These are phyloP conservation scores for Epicauta chinensis DNA, from an alignment of 1,140 invertebrate species.

Conservation along the genomic window DNA sequence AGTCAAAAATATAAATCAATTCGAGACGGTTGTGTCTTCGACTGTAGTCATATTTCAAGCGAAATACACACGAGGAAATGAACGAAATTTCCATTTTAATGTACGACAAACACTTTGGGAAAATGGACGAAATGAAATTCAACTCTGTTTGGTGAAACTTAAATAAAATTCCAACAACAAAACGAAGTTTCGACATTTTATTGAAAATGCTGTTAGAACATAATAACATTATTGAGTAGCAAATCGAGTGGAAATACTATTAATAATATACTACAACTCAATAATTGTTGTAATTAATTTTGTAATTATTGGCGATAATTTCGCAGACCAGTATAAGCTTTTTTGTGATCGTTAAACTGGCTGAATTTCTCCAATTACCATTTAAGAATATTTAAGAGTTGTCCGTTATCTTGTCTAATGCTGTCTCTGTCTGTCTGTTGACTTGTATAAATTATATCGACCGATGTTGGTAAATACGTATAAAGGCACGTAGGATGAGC, in stretches of 20 bases:
- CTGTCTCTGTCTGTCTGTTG: no score
- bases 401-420: not conserved
- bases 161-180: no score
- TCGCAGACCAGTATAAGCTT: no score
- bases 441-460: slow-evolving; percentile 11
- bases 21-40: slow-evolving; percentile 4
- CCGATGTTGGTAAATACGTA: not conserved
- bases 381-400: slow-evolving; percentile 4
- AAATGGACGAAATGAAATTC: slow-evolving; percentile 20
- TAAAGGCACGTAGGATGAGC: not conserved
- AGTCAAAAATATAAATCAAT: slow-evolving; percentile 24
- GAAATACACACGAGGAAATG: slow-evolving; percentile 29
- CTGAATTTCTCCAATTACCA: not conserved
- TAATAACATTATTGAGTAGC: no score
- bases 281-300: no score
- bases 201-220: no score
- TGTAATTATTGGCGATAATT: no score
- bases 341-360: no score
- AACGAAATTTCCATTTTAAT: slow-evolving; percentile 33
- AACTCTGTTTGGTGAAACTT: slow-evolving; percentile 3
- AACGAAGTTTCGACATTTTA: no score
- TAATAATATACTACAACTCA: no score
- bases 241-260: no score
- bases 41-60: slow-evolving; percentile 25
- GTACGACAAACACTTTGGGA: slow-evolving; percentile 28